Evolutionary conservation across 2,888 invertebrate species (phyloP).

Genomic region (Rhyacophila evoluta): DNA sequence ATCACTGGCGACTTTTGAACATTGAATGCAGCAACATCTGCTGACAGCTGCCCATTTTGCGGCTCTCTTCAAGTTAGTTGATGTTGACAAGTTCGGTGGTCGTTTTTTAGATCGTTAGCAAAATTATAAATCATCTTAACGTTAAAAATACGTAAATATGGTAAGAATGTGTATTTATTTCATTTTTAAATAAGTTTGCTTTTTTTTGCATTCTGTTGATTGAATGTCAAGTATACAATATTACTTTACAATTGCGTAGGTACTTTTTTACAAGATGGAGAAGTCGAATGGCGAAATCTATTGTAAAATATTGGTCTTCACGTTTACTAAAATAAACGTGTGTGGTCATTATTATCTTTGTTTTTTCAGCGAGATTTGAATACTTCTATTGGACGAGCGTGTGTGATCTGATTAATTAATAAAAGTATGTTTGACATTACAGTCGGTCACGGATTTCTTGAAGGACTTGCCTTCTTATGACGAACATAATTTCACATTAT

Average conservation of each 20-base stretch:
- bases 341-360: no score
- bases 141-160: constrained; percentile 26
- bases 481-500: constrained; percentile 90
- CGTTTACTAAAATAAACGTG: no score
- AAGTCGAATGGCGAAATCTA: constrained; percentile 30
- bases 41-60: constrained; percentile 26
- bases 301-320: neutral
- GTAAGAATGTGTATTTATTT: constrained; percentile 22
- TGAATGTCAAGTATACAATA: neutral
- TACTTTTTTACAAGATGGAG: constrained; percentile 35
- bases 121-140: neutral
- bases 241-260: neutral
- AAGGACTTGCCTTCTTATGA: constrained; percentile 93
- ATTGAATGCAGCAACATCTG: neutral
- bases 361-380: no score
- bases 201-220: no score
- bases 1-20: no score
- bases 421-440: constrained; percentile 59
- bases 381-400: neutral
- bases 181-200: no score
- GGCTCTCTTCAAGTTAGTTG: constrained; percentile 49
- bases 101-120: constrained; percentile 57
- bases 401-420: neutral
- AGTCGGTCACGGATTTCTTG: constrained; percentile 91
- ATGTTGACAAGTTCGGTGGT: constrained; percentile 44